phyloP scores from a whole-genome alignment of 2,113 vertebrate genomes.

The Delphinapterus leucas region DNA sequence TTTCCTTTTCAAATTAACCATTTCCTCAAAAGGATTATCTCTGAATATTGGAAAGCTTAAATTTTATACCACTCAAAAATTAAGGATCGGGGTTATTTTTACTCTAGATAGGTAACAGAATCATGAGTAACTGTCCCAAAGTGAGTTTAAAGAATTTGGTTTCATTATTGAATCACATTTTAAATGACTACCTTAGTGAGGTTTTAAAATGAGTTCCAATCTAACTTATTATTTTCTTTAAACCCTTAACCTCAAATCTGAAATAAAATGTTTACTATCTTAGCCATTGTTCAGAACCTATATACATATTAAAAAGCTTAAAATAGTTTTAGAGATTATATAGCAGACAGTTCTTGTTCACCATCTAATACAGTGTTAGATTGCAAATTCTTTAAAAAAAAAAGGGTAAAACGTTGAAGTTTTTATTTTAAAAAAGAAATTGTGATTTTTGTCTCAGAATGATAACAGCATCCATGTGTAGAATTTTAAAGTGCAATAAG shows the following conservation, averaged over 20 bases:
- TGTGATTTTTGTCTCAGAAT: background rate
- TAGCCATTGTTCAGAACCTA: slow-evolving; percentile 7
- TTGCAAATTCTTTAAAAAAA: background rate
- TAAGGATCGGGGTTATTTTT: slow-evolving; percentile 10
- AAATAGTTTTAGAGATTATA: background rate
- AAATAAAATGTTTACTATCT: background rate
- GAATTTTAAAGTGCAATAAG: slow-evolving; percentile 28
- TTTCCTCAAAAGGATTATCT: background rate
- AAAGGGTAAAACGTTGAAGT: background rate
- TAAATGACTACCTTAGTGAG: background rate
- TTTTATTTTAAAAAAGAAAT: background rate
- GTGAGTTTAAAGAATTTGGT: background rate
- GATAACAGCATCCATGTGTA: background rate
- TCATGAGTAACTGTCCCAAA: background rate
- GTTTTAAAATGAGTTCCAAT: background rate
- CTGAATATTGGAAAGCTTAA: slow-evolving; percentile 1
- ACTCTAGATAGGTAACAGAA: background rate
- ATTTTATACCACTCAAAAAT: background rate
- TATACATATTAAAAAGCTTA: background rate
- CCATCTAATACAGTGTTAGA: background rate
- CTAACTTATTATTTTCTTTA: background rate
- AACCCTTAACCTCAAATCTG: background rate
- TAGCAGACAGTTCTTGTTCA: background rate
- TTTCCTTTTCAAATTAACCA: background rate
- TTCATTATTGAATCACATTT: slow-evolving; percentile 26